Base-by-base conservation (phyloP, 2,888 invertebrate species). In the Pilophorus perplexus region DNA sequence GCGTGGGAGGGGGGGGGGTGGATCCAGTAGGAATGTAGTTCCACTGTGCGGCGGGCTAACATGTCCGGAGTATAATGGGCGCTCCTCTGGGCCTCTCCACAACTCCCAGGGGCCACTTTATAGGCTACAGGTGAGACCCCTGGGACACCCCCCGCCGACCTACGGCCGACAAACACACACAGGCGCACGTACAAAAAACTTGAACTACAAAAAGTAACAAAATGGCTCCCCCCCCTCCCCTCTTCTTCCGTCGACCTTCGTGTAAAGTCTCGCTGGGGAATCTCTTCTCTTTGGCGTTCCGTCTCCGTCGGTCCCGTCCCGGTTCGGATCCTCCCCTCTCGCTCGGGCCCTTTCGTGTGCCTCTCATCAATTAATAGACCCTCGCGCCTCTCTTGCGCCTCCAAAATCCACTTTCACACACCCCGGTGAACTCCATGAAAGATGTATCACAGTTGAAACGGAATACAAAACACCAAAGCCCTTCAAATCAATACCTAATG, bases 191-290 rank as follows among this genome's bases (percentile, higher is more conserved):
- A 59, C 52, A 52, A 52, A 59, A 42, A 42, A 59, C 42, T 25
- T 25, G 42, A 44, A 59, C 59, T 40, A 59, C 44, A 59, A 59
- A 59, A 59, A 59, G 59, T 59, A 59, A 59, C 59, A 59, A 59
- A 59, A 59, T 59, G 59, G 59, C 59, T 59, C 44, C 59, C 42
- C 59, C 28, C 22, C 42, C 40, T 42, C 23, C 55, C n/a, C n/a
- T n/a, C n/a, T n/a, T n/a, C n/a, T n/a, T n/a, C n/a, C n/a, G n/a
- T n/a, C n/a, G n/a, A n/a, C n/a, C n/a, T n/a, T n/a, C n/a, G n/a
- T n/a, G n/a, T n/a, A n/a, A n/a, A n/a, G n/a, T n/a, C n/a, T n/a
- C n/a, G n/a, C n/a, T n/a, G n/a, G n/a, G n/a, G n/a, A n/a, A n/a
- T n/a, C n/a, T n/a, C n/a, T n/a, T n/a, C n/a, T n/a, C n/a, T n/a